phyloP scores from a whole-genome alignment of 2,797 vertebrate species.

The Cryptoblepharus egeriae region DNA sequence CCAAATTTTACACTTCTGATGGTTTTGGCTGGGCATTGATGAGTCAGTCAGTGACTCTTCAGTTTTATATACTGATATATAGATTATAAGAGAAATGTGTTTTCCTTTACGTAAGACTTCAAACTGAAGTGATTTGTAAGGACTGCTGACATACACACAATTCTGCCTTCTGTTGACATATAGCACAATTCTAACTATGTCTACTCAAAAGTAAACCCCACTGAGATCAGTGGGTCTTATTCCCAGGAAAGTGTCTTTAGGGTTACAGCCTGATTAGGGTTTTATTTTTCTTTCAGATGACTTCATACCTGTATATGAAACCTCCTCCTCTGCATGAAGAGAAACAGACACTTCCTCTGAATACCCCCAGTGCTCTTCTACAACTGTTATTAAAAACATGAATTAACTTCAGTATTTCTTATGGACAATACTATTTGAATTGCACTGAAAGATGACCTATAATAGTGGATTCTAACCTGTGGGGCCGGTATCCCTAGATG shows the following conservation, averaged over 20 bases:
- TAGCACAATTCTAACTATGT: no score
- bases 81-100: not conserved
- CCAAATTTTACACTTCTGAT: no score
- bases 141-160: not conserved
- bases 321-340: constrained; percentile 68
- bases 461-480: no score
- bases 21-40: no score
- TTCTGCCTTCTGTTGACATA: no score
- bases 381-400: constrained; percentile 65
- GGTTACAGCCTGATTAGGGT: not conserved
- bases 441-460: constrained; percentile 2
- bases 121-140: not conserved
- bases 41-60: no score
- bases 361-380: constrained; percentile 68
- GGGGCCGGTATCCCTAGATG: no score
- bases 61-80: no score
- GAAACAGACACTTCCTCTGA: constrained; percentile 71
- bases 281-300: not conserved
- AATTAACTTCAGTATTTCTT: constrained; percentile 47
- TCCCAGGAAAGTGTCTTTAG: no score
- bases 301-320: constrained; percentile 71
- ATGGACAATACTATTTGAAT: not conserved
- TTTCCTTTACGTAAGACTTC: not conserved
- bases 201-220: no score
- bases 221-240: no score